Evolutionary conservation across 2,888 invertebrate genomes (phyloP).

Genomic region (Glyphotaelius pellucidus): DNA sequence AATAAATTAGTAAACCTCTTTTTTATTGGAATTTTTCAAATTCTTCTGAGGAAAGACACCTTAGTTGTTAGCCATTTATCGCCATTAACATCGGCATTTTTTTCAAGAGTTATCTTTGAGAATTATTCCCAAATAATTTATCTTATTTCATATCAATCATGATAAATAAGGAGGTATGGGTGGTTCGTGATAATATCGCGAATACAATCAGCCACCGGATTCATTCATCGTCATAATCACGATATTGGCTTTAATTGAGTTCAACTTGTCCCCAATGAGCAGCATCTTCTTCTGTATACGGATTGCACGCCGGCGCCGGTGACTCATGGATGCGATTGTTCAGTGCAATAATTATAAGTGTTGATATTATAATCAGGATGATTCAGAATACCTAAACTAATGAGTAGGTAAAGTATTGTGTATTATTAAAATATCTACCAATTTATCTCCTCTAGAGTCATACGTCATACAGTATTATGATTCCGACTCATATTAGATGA

Average conservation of each 20-base stretch:
- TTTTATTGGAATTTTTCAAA: no score
- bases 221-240: background rate
- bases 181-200: background rate
- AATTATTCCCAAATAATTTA: no score
- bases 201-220: background rate
- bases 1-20: no score
- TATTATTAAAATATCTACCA: background rate
- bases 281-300: background rate
- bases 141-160: no score
- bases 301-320: background rate
- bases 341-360: conserved; percentile 4
- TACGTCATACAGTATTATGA: background rate
- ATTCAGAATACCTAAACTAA: background rate
- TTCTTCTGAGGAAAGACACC: no score
- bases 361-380: background rate
- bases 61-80: no score
- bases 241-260: conserved; percentile 15
- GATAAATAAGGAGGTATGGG: no score
- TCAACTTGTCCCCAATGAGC: conserved; percentile 17
- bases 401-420: no score
- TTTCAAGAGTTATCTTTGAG: no score
- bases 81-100: no score
- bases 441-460: background rate
- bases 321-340: background rate
- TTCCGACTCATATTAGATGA: background rate